phyloP scores from a whole-genome alignment of 2,113 vertebrate genomes.

The Barbus barbus region DNA sequence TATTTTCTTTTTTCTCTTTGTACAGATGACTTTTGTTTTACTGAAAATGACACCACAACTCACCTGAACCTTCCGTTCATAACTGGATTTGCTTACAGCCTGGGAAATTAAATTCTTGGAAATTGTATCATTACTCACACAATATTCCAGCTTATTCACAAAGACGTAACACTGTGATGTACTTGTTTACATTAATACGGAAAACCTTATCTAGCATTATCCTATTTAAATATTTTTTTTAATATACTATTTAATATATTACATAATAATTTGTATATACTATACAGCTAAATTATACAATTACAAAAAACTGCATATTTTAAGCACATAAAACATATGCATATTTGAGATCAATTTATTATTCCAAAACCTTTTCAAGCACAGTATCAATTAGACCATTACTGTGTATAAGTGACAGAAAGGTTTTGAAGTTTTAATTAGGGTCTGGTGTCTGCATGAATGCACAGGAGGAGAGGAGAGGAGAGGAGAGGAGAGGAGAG shows the following conservation, averaged over 20 bases:
- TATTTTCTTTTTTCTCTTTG: not conserved
- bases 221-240: not conserved
- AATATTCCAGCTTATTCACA: slow-evolving; percentile 29
- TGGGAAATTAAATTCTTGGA: slow-evolving; percentile 26
- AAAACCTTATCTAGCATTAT: not conserved
- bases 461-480: slow-evolving; percentile 74
- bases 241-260: not conserved
- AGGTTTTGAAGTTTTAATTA: slow-evolving; percentile 84
- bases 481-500: too few relatives aligned
- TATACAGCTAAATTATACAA: not conserved
- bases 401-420: slow-evolving; percentile 79
- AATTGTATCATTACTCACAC: slow-evolving; percentile 12
- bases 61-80: slow-evolving; percentile 4
- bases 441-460: slow-evolving; percentile 77
- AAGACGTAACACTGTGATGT: slow-evolving; percentile 43
- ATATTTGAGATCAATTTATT: slow-evolving; percentile 69
- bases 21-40: slow-evolving; percentile 30
- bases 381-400: slow-evolving; percentile 81
- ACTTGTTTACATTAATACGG: slow-evolving; percentile 57
- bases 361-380: slow-evolving; percentile 73
- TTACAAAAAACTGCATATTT: slow-evolving; percentile 44
- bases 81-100: slow-evolving; percentile 37
- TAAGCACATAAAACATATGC: slow-evolving; percentile 67
- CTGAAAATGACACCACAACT: slow-evolving; percentile 18
- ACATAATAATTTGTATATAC: not conserved